phyloP scores from a whole-genome alignment of 2,888 invertebrate species.

The Dusona sp. region DNA sequence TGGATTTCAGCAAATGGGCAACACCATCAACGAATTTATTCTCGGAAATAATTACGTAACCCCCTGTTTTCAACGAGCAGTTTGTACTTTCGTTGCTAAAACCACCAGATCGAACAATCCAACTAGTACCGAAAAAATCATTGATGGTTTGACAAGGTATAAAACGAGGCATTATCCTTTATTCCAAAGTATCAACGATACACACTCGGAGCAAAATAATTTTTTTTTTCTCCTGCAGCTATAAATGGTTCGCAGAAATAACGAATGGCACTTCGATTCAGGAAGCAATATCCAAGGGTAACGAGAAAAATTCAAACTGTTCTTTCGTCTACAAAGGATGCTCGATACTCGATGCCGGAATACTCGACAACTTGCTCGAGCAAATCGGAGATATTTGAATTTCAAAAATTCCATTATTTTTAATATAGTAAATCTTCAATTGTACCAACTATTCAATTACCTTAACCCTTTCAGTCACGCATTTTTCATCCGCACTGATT shows the following conservation, averaged over 20 bases:
- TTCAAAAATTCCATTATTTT: neutral
- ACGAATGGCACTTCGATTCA: constrained; percentile 86
- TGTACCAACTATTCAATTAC: neutral
- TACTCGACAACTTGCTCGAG: constrained; percentile 75
- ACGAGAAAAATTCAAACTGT: constrained; percentile 83
- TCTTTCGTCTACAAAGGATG: constrained; percentile 84
- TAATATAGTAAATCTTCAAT: neutral
- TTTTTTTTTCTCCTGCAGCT: constrained; percentile 79
- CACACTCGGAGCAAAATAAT: neutral
- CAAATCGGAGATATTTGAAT: constrained; percentile 70
- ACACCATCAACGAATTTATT: constrained; percentile 80
- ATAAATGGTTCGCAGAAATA: constrained; percentile 84
- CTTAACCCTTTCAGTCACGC: too few relatives aligned
- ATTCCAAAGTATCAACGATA: neutral
- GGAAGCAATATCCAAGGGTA: constrained; percentile 85
- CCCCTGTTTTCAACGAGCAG: constrained; percentile 82
- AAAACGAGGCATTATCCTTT: constrained; percentile 24
- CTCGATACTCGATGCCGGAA: constrained; percentile 71
- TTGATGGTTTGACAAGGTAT: constrained; percentile 84
- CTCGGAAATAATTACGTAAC: constrained; percentile 80
- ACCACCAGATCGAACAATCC: constrained; percentile 76
- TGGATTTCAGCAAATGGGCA: constrained; percentile 74
- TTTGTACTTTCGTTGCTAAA: constrained; percentile 81
- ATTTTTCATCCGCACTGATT: too few relatives aligned
- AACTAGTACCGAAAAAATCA: constrained; percentile 82